Base-by-base conservation (phyloP, 30 jellyfish, hydroid and myxozoan species). In the Phacellophora camtschatica region DNA sequence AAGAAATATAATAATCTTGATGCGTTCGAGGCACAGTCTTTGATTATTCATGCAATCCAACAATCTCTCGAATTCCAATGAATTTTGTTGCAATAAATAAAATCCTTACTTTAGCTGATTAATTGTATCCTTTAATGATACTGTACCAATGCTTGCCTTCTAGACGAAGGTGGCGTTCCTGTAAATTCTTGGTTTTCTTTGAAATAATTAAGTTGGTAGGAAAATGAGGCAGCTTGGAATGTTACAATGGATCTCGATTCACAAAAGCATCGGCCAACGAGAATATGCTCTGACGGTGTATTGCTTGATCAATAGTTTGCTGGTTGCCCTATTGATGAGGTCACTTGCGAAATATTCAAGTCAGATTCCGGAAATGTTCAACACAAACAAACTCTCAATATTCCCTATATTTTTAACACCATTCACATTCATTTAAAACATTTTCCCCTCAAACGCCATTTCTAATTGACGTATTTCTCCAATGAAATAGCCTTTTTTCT, bases 251-350 rank as follows among this genome's bases (percentile, higher is more conserved):
- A 28, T 49, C 45, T 72, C 78, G 50, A 30, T 56, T 13, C 72
- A 36, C 18, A 58, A 78, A 64, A 29, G 77, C 91, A 61, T 66
- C 84, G 74, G 56, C 23, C 45, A 75, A 77, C 57, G 28, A 65
- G 95, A 84, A 72, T 63, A 46, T 28, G 22, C 62, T 68, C 84
- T 87, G 96, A 87, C 92, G 96, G 27, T 59, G 53, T 30, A 77
- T 87, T 75, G 92, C 82, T 72, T 87, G 77, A 87, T 87, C 96
- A 93, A 93, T 93, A 41, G 88, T 71, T n/a, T 27, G 86, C 97
- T 77, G 90, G 99, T 71, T 83, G 84, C 55, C 82, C 97, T 33
- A 87, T 87, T 75, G 90, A 93, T 93, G 96, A 93, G 96, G 82
- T 93, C 99, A 93, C 95, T 58, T 74, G 65, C 94, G 82, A 77